A percentile compares a stretch with the other conserved stretches of the same genome.
Evolutionary conservation across 2,888 invertebrate species (phyloP).

Genomic region (Cheilosia variabilis): DNA sequence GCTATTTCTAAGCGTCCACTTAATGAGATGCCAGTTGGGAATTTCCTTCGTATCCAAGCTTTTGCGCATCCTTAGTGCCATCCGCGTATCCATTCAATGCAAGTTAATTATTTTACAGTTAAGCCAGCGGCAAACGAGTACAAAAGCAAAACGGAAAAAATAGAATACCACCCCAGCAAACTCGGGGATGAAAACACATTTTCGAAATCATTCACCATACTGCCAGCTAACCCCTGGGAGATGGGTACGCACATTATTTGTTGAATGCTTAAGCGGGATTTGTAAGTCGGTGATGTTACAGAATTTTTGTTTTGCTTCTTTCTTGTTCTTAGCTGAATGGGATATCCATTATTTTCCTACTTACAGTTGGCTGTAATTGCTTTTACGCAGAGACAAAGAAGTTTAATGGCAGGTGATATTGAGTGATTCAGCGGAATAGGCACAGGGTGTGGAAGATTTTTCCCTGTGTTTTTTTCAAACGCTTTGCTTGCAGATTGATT

Average conservation of each 20-base stretch:
- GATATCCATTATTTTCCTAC: conserved; percentile 34
- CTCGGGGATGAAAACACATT: conserved; percentile 64
- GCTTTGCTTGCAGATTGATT: neutral
- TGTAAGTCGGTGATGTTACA: conserved; percentile 16
- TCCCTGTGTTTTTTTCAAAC: neutral
- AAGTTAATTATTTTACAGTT: conserved; percentile 71
- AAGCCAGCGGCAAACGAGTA: conserved; percentile 39
- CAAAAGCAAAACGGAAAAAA: neutral
- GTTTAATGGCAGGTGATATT: conserved; percentile 8
- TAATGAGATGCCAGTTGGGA: conserved; percentile 47
- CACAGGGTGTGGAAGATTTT: conserved; percentile 19
- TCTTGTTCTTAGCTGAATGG: neutral
- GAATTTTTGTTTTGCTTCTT: neutral
- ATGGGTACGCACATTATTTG: conserved; percentile 58
- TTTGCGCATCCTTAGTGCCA: conserved; percentile 41
- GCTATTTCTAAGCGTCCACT: conserved; percentile 37
- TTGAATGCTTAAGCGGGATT: conserved; percentile 47
- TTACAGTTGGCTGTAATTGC: conserved; percentile 26
- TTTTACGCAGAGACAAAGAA: conserved; percentile 5
- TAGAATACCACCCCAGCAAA: conserved; percentile 1
- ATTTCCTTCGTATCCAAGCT: conserved; percentile 12
- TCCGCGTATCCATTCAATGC: conserved; percentile 58
- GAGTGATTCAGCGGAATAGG: neutral
- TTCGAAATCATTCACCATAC: conserved; percentile 42
- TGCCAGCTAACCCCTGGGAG: conserved; percentile 5